These are phyloP conservation scores for Periophthalmus magnuspinnatus DNA, from an alignment of 2,797 vertebrate species.

Conservation along the genomic window DNA sequence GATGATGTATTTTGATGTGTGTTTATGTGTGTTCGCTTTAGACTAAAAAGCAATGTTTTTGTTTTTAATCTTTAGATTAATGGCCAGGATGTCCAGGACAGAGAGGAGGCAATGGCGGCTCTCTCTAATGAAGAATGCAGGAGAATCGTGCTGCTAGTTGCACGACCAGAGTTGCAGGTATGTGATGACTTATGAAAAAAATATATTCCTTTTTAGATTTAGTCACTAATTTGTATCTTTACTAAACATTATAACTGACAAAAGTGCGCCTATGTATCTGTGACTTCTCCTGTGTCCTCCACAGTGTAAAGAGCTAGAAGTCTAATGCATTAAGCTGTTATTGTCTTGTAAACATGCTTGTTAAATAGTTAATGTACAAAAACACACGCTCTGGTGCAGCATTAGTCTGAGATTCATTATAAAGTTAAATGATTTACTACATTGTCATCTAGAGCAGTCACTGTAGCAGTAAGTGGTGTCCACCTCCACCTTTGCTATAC, in stretches of 20 bases:
- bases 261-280: background rate
- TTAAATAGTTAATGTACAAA: background rate
- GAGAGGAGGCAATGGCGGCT: constrained; percentile 88
- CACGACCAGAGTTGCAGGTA: constrained; percentile 92
- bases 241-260: background rate
- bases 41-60: constrained; percentile 26
- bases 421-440: constrained; percentile 8
- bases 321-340: background rate
- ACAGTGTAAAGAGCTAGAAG: background rate
- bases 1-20: constrained; percentile 1
- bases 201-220: background rate
- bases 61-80: constrained; percentile 83
- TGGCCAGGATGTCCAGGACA: constrained; percentile 91
- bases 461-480: constrained; percentile 24
- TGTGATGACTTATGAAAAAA: constrained; percentile 31
- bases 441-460: constrained; percentile 33
- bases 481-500: constrained; percentile 14
- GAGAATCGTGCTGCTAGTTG: constrained; percentile 88
- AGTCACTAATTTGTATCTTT: background rate
- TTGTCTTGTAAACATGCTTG: background rate
- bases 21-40: background rate
- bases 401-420: constrained; percentile 2
- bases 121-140: constrained; percentile 88
- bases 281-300: background rate
- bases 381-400: background rate